Conservation (phyloP, 1,140 invertebrate species). For the Drosophila kurseongensis region DNA sequence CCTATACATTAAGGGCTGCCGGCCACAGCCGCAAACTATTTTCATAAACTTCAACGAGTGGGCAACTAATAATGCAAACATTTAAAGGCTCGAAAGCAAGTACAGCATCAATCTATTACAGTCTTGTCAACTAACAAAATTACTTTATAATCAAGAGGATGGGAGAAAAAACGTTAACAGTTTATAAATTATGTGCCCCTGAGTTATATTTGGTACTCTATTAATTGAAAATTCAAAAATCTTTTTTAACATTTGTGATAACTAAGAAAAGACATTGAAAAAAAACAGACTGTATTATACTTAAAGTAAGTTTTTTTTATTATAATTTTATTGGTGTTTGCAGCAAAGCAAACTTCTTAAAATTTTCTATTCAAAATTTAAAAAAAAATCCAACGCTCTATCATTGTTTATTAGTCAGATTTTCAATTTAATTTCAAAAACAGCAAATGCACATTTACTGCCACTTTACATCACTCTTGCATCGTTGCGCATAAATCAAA, state of each 20-base stretch:
- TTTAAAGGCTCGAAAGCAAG: constrained; percentile 17
- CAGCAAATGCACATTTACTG: constrained; percentile 20
- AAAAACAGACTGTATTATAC: no score
- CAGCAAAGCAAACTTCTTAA: background rate
- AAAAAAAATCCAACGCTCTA: constrained; percentile 2
- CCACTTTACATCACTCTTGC: constrained; percentile 45
- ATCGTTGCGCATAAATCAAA: constrained; percentile 68
- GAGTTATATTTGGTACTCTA: background rate
- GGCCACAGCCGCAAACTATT: constrained; percentile 35
- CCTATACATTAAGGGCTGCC: constrained; percentile 10
- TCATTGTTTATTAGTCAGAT: constrained; percentile 19
- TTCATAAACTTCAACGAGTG: constrained; percentile 51
- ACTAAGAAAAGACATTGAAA: no score
- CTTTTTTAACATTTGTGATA: no score
- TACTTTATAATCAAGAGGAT: background rate
- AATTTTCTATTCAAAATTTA: background rate
- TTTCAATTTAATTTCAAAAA: constrained; percentile 52
- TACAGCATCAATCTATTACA: constrained; percentile 31
- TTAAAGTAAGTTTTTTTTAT: no score
- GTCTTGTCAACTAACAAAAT: constrained; percentile 4
- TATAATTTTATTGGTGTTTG: no score
- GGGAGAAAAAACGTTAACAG: no score
- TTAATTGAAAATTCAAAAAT: no score
- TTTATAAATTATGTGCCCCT: background rate
- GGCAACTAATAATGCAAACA: constrained; percentile 55